Evolutionary conservation across 2,113 vertebrate genomes (phyloP).

Genomic region (Siniperca chuatsi): DNA sequence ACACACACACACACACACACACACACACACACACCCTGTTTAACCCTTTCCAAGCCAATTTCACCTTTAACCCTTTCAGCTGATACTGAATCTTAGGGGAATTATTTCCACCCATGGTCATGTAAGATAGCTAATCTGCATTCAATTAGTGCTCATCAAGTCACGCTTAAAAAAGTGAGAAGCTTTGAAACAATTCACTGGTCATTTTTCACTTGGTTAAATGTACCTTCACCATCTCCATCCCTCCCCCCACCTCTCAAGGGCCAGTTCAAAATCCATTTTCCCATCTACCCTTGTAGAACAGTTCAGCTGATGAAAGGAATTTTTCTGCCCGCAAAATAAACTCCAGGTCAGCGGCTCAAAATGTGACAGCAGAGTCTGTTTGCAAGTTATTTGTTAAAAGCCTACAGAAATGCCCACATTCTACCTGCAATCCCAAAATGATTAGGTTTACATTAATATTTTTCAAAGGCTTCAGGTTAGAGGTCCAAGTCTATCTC

Average conservation of each 20-base stretch:
- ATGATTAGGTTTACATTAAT: background rate
- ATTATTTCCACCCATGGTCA: background rate
- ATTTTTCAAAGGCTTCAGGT: background rate
- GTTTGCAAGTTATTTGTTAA: background rate
- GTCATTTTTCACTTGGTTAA: slow-evolving; percentile 25
- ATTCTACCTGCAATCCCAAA: background rate
- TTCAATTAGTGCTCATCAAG: slow-evolving; percentile 11
- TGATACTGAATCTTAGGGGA: background rate
- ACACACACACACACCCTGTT: background rate
- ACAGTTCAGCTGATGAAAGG: background rate
- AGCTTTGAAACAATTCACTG: background rate
- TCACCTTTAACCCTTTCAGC: slow-evolving; percentile 43
- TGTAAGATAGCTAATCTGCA: slow-evolving; percentile 2
- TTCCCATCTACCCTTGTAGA: background rate
- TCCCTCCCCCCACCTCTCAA: background rate
- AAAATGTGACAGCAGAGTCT: background rate
- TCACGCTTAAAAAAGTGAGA: background rate
- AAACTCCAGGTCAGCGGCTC: background rate
- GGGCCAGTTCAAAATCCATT: background rate
- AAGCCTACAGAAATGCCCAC: background rate
- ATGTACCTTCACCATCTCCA: background rate
- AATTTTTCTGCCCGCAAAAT: background rate
- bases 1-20: background rate
- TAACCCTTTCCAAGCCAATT: slow-evolving; percentile 32
- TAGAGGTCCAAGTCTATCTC: background rate